These are phyloP conservation scores for Ophonus ardosiacus DNA, from an alignment of 2,888 invertebrate genomes.

Conservation along the genomic window DNA sequence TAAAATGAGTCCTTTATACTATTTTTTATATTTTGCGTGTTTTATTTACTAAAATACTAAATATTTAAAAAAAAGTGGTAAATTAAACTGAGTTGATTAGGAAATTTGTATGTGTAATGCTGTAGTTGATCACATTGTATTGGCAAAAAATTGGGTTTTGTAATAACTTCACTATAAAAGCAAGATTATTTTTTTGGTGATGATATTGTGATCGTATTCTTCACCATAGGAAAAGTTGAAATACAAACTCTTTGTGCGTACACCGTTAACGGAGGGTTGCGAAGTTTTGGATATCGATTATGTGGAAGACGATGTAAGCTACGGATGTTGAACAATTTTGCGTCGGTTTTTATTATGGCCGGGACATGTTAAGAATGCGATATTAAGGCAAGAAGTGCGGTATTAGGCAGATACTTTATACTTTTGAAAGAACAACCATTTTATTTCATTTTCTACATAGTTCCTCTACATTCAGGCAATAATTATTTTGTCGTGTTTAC, in stretches of 20 bases:
- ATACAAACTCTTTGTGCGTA: not conserved
- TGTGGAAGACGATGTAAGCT: constrained; percentile 36
- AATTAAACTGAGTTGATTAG: too few relatives aligned
- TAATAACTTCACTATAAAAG: too few relatives aligned
- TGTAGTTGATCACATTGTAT: too few relatives aligned
- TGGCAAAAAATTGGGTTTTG: too few relatives aligned
- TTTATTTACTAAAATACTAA: too few relatives aligned
- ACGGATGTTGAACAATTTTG: constrained; percentile 43
- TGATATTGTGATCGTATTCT: not conserved
- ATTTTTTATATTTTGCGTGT: too few relatives aligned
- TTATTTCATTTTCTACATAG: constrained; percentile 16
- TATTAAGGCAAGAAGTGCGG: constrained; percentile 31
- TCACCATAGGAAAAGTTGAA: not conserved
- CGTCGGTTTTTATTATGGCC: constrained; percentile 38
- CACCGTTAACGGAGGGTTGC: not conserved
- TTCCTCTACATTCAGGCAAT: not conserved
- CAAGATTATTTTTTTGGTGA: not conserved
- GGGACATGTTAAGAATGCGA: constrained; percentile 40
- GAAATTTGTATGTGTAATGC: too few relatives aligned
- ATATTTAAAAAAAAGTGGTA: too few relatives aligned
- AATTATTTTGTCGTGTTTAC: not conserved
- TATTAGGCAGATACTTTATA: constrained; percentile 31
- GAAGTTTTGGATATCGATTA: constrained; percentile 40
- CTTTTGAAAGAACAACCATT: constrained; percentile 23
- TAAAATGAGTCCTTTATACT: too few relatives aligned